Base-by-base conservation (phyloP, 2,113 vertebrate genomes). In the Ceratotherium simum region DNA sequence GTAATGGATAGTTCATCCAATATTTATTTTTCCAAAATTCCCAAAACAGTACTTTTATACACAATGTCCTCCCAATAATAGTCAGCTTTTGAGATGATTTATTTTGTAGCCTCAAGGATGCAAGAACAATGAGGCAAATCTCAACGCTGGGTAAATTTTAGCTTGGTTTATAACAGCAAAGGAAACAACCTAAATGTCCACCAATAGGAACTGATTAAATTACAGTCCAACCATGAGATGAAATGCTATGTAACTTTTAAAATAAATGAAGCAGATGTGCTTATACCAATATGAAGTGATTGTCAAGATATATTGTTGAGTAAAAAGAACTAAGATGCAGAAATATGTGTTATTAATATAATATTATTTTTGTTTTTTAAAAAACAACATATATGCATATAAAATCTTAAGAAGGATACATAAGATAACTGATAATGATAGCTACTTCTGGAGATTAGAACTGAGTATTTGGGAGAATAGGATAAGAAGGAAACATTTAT, bases 41-140 rank as follows among this genome's bases (percentile, higher is more conserved):
- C 73, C 64, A 67, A 95, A 98, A 95, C 91, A 94, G 88, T 94
- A 78, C 31, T 70, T 91, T 51, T 29, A 78, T 39, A 90, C 67
- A 98, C 97, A 98, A 94, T 62, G 84, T 93, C 73, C 96, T 98
- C 94, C 95, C 92, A 70, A 97, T 56, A 98, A 98, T 86, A 98
- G 96, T 98, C 98, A 96, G 42, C 54, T 89, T 92, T 96, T 25
- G 21, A 98, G 97, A 96, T 98, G 94, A 97, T 72, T 97, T 88
- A 69, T 82, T 93, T 42, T 70, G 93, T 89, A 97, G 98, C 79
- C 95, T 94, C 97, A 73, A 97, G 85, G 95, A 96, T 94, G 96
- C 96, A 87, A 95, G 94, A 91, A 88, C 58, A 95, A 23, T 10
- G 48, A 96, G 31, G 78, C 89, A 88, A 89, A n/a, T 42, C 75